phyloP scores from a whole-genome alignment of 2,888 invertebrate genomes.

The Blomia tropicalis region DNA sequence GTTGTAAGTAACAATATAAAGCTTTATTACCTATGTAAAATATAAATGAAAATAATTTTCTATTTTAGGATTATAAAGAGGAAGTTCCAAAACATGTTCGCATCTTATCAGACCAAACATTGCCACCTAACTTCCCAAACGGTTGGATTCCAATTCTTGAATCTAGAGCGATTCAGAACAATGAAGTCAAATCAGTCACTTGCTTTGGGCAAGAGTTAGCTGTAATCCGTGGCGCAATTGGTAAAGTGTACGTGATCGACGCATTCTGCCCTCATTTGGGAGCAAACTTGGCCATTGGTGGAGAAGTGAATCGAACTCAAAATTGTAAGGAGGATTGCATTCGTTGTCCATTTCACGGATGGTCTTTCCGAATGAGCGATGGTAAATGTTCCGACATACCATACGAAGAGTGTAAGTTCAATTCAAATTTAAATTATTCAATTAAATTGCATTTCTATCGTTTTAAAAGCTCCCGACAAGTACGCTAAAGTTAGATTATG shows the following conservation, averaged over 20 bases:
- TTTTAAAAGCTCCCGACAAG: conserved; percentile 48
- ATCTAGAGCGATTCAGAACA: conserved; percentile 43
- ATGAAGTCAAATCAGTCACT: conserved; percentile 45
- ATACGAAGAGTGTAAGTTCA: conserved; percentile 35
- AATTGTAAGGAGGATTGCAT: conserved; percentile 48
- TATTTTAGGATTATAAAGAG: not conserved
- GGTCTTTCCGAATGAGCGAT: conserved; percentile 58
- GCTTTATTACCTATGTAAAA: too few species aligned
- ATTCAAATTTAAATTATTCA: not conserved
- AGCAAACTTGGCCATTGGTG: conserved; percentile 65
- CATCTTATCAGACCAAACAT: conserved; percentile 31
- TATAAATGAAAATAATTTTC: too few species aligned
- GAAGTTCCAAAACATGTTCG: not conserved
- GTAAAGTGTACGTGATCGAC: conserved; percentile 52
- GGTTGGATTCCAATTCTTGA: conserved; percentile 71
- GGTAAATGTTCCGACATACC: conserved; percentile 62
- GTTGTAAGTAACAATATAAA: too few species aligned
- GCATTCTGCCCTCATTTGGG: conserved; percentile 82
- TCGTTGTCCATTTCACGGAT: conserved; percentile 75
- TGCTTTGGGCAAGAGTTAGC: conserved; percentile 50
- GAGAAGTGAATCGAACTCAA: conserved; percentile 39
- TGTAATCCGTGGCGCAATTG: conserved; percentile 49
- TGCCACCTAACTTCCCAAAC: conserved; percentile 72
- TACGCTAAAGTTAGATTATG: conserved; percentile 55
- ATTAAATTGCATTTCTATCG: not conserved